Evolutionary conservation across 2,113 vertebrate species (phyloP).

Genomic region (Salvator merianae): DNA sequence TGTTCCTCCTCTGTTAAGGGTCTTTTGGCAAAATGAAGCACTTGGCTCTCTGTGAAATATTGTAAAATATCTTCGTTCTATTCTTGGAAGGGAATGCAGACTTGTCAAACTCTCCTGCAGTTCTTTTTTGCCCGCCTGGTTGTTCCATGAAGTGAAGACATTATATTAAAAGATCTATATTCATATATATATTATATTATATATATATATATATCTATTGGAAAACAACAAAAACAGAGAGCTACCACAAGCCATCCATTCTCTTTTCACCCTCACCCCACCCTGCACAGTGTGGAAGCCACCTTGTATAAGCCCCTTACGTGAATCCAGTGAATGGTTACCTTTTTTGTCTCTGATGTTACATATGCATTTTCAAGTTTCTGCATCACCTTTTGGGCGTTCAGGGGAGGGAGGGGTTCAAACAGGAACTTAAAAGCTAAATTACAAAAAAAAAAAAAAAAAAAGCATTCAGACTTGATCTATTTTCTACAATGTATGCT

Average conservation of each 20-base stretch:
- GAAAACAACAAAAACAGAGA: conserved; percentile 3
- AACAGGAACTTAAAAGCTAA: conserved; percentile 59
- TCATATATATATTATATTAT: background rate
- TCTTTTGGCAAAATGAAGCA: background rate
- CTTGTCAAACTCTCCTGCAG: background rate
- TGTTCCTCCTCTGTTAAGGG: background rate
- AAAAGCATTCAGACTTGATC: conserved; percentile 79
- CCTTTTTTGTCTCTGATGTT: conserved; percentile 29
- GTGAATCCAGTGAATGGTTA: conserved; percentile 13
- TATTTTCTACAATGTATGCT: conserved; percentile 87
- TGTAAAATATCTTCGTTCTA: too few species aligned
- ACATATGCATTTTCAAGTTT: conserved; percentile 37
- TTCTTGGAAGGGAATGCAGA: background rate
- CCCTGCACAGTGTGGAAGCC: conserved; percentile 16
- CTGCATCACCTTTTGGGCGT: conserved; percentile 23
- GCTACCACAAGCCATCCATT: conserved; percentile 23
- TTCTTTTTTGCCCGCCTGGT: background rate
- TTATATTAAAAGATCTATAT: background rate
- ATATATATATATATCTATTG: background rate
- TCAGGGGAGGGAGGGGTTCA: background rate
- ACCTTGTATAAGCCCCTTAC: conserved; percentile 11
- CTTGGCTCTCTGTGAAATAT: background rate
- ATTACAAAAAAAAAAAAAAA: conserved; percentile 40
- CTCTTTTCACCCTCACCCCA: background rate
- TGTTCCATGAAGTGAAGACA: background rate